Evolutionary conservation across 2,113 vertebrate species (phyloP).

Genomic region (Dunckerocampus dactyliophorus): DNA sequence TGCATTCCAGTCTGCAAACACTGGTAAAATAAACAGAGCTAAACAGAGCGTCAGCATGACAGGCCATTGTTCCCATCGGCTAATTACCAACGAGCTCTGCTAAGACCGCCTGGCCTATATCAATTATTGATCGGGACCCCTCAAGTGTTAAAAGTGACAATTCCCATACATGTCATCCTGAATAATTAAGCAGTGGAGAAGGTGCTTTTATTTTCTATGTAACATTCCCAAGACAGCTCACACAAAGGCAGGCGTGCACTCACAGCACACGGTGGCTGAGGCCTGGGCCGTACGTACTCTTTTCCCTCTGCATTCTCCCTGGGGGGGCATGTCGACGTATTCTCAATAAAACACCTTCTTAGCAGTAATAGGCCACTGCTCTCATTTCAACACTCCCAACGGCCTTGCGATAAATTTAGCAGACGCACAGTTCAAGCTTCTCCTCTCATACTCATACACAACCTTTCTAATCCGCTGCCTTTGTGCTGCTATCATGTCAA

Average conservation of each 20-base stretch:
- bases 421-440: constrained; percentile 80
- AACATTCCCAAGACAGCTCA: constrained; percentile 45
- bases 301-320: constrained; percentile 64
- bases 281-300: constrained; percentile 53
- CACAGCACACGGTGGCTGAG: constrained; percentile 51
- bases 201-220: constrained; percentile 58
- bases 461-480: constrained; percentile 61
- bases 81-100: constrained; percentile 60
- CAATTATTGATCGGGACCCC: constrained; percentile 70
- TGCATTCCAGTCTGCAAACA: constrained; percentile 58
- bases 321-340: constrained; percentile 71
- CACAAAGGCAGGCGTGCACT: constrained; percentile 27
- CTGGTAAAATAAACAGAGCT: constrained; percentile 62
- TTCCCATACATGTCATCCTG: constrained; percentile 63
- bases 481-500: constrained; percentile 52
- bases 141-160: constrained; percentile 72
- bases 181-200: constrained; percentile 66
- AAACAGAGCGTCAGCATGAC: constrained; percentile 55
- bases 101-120: constrained; percentile 65
- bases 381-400: constrained; percentile 85
- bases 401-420: constrained; percentile 87
- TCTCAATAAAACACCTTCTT: constrained; percentile 94
- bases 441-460: constrained; percentile 49
- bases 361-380: constrained; percentile 87
- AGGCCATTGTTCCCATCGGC: constrained; percentile 54